Base-by-base conservation (phyloP, 2,888 invertebrate genomes). In the Tetanocera ferruginea region DNA sequence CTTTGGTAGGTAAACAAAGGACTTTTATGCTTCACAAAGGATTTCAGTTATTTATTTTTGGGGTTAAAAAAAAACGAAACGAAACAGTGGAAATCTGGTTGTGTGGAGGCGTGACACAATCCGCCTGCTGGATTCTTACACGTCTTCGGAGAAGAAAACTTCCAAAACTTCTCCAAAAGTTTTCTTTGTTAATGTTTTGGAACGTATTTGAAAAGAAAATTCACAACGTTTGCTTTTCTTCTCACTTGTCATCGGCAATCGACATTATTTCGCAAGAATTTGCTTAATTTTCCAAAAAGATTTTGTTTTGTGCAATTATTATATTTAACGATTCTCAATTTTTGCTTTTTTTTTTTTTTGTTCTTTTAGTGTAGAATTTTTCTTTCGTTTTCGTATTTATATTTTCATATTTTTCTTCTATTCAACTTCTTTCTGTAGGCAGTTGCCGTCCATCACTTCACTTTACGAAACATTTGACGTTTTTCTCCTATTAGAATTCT, bases 331-430 rank as follows among this genome's bases (percentile, higher is more conserved):
- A 73, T 72, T 11, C 28, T 34, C 43, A 43, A 43, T 23, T 73
- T 62, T 71, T 71, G 9, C 19, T 23, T 9, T 55, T 55, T 19
- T n/a, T 6, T 2, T 23, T 25, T 62, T 62, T 62, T 31, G 14
- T 14, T 52, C 23, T 74, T 28, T 28, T 2, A 52, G 66, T 51
- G 51, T 31, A 74, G 64, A 74, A 74, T 74, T 74, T 74, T 74
- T 73, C 64, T 19, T 19, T 14, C 57, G 19, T 57, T 25, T 74
- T 74, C 51, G 62, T 74, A 74, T 74, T 74, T 74, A 62, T 73
- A 57, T 60, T 73, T 60, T 73, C 60, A 60, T 73, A 60, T 73
- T 73, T n/a, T 57, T 73, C 51, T 51, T 69, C 69, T 69, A 23
- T 51, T n/a, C 72, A 34, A 19, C 55, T 74, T 62, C 64, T 9